A percentile compares a stretch with the other conserved stretches of the same genome.
Evolutionary conservation across 2,113 vertebrate genomes (phyloP).

Genomic region (Oostethus manadensis): DNA sequence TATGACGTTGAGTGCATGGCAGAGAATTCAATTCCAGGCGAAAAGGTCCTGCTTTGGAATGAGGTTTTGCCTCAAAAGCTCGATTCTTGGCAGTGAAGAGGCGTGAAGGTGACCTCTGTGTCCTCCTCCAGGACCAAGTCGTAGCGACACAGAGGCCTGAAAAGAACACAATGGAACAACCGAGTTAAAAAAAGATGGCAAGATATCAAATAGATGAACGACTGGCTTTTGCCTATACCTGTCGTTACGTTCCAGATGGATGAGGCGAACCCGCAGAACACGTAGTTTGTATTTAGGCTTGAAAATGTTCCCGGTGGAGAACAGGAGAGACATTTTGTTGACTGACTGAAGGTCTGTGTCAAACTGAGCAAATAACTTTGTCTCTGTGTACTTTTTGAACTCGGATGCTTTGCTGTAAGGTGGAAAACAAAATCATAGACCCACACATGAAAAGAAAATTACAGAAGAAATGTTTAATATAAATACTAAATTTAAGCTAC

Average conservation of each 20-base stretch:
- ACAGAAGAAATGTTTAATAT: too few species aligned
- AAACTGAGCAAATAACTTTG: slow-evolving; percentile 77
- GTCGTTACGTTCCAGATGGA: slow-evolving; percentile 60
- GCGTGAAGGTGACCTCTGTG: slow-evolving; percentile 69
- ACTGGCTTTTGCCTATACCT: slow-evolving; percentile 58
- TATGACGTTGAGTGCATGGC: neutral
- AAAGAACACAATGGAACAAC: neutral
- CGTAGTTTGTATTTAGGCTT: slow-evolving; percentile 80
- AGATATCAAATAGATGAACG: neutral
- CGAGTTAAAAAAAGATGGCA: neutral
- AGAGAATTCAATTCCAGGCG: neutral
- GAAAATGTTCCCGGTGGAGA: slow-evolving; percentile 71
- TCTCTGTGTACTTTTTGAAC: slow-evolving; percentile 77
- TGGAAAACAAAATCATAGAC: neutral
- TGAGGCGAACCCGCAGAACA: slow-evolving; percentile 79
- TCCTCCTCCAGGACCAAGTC: slow-evolving; percentile 82
- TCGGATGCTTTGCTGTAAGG: slow-evolving; percentile 68
- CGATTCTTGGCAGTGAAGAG: slow-evolving; percentile 72
- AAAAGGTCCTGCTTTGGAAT: neutral
- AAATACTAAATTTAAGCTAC: neutral
- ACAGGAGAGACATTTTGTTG: slow-evolving; percentile 75
- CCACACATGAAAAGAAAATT: neutral
- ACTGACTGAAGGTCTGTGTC: slow-evolving; percentile 72
- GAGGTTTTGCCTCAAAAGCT: slow-evolving; percentile 59
- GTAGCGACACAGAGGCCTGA: slow-evolving; percentile 83